Conservation (phyloP, 1,140 invertebrate genomes). For the Diorhabda elongata region DNA sequence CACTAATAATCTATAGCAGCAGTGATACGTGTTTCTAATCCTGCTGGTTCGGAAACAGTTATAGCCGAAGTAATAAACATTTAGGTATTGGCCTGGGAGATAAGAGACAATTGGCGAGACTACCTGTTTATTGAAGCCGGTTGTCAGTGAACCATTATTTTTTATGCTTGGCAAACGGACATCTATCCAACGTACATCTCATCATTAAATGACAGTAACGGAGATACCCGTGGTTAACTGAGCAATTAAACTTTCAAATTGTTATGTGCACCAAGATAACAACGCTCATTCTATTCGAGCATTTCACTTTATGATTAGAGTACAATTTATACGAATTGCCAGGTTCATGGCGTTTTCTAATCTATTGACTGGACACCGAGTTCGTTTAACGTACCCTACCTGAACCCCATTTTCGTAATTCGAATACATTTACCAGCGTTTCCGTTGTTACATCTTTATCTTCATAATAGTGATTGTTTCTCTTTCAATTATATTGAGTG, state of each 20-base stretch:
- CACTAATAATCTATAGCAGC: no score
- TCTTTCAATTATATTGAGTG: no score
- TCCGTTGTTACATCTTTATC: no score
- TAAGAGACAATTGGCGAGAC: no score
- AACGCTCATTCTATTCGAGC: conserved; percentile 35
- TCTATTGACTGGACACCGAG: conserved; percentile 25
- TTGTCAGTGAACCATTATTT: neutral
- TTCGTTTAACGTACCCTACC: conserved; percentile 4
- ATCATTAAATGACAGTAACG: conserved; percentile 16
- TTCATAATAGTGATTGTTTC: no score
- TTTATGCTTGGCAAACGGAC: conserved; percentile 10
- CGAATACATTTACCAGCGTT: no score
- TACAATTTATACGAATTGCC: conserved; percentile 34
- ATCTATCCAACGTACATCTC: conserved; percentile 27
- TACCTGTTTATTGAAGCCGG: no score
- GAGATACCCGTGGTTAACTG: conserved; percentile 38
- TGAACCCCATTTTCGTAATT: neutral
- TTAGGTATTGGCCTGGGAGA: no score
- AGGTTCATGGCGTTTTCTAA: conserved; percentile 22
- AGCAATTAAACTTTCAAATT: conserved; percentile 41
- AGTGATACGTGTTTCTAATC: no score
- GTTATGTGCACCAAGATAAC: conserved; percentile 38
- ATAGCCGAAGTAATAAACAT: no score
- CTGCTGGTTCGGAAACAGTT: no score
- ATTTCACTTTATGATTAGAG: conserved; percentile 38